Evolutionary conservation across 2,888 invertebrate genomes (phyloP).

Genomic region (Cheilosia impressa): DNA sequence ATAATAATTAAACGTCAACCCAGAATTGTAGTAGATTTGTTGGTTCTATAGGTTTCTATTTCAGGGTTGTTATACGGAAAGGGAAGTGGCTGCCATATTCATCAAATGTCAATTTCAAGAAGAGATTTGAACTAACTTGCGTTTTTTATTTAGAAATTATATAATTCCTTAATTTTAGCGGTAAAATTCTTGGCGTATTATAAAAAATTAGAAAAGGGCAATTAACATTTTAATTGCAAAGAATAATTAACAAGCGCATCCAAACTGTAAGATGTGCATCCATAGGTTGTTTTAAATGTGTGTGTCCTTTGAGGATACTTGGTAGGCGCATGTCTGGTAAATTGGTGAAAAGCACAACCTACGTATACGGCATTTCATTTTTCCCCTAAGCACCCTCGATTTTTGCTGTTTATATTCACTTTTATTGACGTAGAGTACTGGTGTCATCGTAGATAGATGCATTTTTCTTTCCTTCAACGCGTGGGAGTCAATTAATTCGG

Average conservation of each 20-base stretch:
- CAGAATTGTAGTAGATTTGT: conserved; percentile 49
- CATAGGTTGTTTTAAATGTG: background rate
- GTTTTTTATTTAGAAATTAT: background rate
- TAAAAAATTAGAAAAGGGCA: no score
- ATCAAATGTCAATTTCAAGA: background rate
- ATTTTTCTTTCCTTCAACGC: conserved; percentile 46
- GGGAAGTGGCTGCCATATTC: background rate
- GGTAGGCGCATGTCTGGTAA: conserved; percentile 64
- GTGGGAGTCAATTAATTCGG: conserved; percentile 56
- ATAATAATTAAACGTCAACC: conserved; percentile 46
- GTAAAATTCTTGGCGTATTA: no score
- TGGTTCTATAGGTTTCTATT: background rate
- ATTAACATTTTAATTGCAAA: background rate
- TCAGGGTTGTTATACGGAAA: conserved; percentile 50
- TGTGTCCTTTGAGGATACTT: conserved; percentile 32
- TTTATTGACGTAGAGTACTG: conserved; percentile 57
- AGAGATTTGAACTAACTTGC: background rate
- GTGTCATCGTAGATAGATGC: conserved; percentile 65
- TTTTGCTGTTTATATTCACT: conserved; percentile 64
- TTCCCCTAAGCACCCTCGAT: conserved; percentile 58
- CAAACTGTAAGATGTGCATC: no score
- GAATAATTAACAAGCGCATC: background rate
- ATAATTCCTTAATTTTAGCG: background rate
- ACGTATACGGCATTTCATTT: conserved; percentile 52
- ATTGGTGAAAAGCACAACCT: conserved; percentile 67